Conservation (phyloP, 2,797 vertebrate species). For the Hipposideros larvatus region DNA sequence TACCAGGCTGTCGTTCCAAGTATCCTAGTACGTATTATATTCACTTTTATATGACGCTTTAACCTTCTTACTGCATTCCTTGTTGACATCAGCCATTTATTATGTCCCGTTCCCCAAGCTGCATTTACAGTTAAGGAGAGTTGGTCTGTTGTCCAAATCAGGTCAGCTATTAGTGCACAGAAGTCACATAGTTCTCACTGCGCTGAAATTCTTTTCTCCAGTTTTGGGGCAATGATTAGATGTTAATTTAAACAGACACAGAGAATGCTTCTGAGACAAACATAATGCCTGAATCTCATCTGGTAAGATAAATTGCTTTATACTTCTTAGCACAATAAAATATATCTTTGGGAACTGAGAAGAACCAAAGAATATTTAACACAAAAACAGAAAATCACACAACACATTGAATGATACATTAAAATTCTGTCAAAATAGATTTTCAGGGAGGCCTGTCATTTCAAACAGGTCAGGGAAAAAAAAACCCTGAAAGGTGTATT, state of each 20-base stretch:
- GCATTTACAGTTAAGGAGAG: conserved; percentile 78
- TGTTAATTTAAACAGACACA: conserved; percentile 70
- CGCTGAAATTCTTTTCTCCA: conserved; percentile 63
- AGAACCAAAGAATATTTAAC: conserved; percentile 31
- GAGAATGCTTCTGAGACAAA: conserved; percentile 55
- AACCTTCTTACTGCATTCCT: not conserved
- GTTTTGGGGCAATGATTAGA: conserved; percentile 51
- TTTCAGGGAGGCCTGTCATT: not conserved
- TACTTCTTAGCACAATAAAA: conserved; percentile 24
- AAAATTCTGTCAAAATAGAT: conserved; percentile 8
- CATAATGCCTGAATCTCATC: conserved; percentile 42
- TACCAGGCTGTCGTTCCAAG: not conserved
- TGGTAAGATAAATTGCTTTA: not conserved
- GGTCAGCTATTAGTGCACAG: conserved; percentile 61
- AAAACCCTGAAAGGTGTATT: not conserved
- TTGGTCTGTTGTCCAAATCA: conserved; percentile 84
- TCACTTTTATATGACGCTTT: not conserved
- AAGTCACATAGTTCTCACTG: conserved; percentile 39
- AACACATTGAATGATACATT: not conserved
- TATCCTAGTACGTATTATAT: not conserved
- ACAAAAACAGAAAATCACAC: not conserved
- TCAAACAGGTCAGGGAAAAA: not conserved
- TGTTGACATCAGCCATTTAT: not conserved
- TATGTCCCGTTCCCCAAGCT: not conserved
- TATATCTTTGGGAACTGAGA: not conserved